Evolutionary conservation across 2,113 vertebrate species (phyloP), one percentile per base, ranked within the genome.

Genomic region (Romanogobio albipinnatus): DNA sequence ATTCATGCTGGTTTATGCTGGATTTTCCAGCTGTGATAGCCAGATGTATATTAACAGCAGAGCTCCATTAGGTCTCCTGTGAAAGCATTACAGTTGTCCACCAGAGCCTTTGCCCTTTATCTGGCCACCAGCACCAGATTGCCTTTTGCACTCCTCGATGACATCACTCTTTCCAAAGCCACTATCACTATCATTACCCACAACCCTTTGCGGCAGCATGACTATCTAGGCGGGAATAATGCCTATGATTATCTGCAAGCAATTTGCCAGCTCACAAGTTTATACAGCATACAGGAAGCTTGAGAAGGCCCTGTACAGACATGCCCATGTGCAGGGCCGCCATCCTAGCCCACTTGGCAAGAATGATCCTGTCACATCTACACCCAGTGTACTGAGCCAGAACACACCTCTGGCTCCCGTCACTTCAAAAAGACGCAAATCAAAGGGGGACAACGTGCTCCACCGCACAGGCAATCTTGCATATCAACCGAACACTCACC

Each of bases 161-260:
- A 93, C 90, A 92, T 93, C 90, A 93, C 83, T 87, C 87, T 92
- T 92, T 93, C 89, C 92, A 91, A 84, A 86, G 86, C 85, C 90
- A 86, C 91, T 90, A 92, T 93, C 90, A 19, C 84, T 81, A 29
- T 84, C 89, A 74, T 90, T 90, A 89, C 87, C 91, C 89, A 87
- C 84, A 92, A 90, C 83, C 59, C 88, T 88, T 49, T 87, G 89
- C 84, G 56, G 53, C 86, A 78, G 82, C 76, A 83, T 82, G 86
- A 90, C 91, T 93, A 94, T 93, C 93, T 92, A 88, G 89, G 85
- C 66, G 88, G 90, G 88, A 87, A 91, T 90, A 89, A 11, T 79
- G 89, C 87, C 90, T 81, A 39, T 76, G 88, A 91, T 89, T 85
- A 87, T 87, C 80, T 83, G 62, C 29, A 45, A 68, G 74, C 78